Evolutionary conservation across 2,113 vertebrate genomes (phyloP), one percentile per base, ranked within the genome.

Genomic region (Indicator indicator): DNA sequence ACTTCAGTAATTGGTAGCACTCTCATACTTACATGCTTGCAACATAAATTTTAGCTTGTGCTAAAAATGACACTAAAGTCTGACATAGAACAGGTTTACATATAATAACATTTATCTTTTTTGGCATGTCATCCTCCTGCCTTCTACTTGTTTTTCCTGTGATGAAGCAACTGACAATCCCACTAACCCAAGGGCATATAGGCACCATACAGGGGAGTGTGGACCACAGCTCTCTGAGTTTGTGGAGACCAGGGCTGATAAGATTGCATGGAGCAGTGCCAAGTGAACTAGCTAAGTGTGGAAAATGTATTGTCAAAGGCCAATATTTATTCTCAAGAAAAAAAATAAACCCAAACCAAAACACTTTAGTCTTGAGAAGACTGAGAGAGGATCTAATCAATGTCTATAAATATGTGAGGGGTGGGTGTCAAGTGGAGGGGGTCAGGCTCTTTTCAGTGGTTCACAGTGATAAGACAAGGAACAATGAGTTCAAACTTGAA

Each of bases 121-220:
- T 59, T 42, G 50, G 15, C 26, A 6, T 71, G 44, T 36, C 16
- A 55, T 52, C 40, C 60, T 55, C 23, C 26, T 38, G 27, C 38
- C 59, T 83, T 26, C 50, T 64, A 44, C n/a, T 76, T 50, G 19
- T 10, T 7, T 63, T 63, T 44, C 5, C 19, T 17, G 17, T 16
- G 23, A 33, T 23, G 28, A 30, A 74, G 69, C 0, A 4, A 33
- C 28, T 48, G 68, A 38, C 8, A n/a, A 38, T 59, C 65, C 59
- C 36, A 36, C 44, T 44, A 58, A 70, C 20, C 38, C 76, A 76
- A 54, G 40, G 26, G 36, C 30, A 38, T 2, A 3, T 9, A 62
- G 74, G 44, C 44, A 70, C 13, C 0, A 2, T 11, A 17, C 9
- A 64, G 38, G 18, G 48, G 28, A 54, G 8, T 0, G 8, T 44